Base-by-base conservation (phyloP, 2,797 vertebrate genomes). In the Lycodopsis pacificus region DNA sequence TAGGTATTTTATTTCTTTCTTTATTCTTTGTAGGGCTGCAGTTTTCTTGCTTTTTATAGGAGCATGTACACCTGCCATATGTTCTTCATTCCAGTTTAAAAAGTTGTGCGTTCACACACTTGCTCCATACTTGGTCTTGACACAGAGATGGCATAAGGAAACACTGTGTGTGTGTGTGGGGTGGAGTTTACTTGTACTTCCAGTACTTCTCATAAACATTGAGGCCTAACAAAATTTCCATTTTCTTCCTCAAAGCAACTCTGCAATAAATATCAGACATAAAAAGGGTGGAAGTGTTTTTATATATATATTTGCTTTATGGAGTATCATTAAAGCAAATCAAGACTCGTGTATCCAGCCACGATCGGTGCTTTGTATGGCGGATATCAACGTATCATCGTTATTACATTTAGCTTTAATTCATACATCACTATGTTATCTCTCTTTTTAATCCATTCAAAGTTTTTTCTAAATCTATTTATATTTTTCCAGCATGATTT, bases 151-250 rank as follows among this genome's bases (percentile, higher is more conserved):
- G 30, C 22, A 10, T 34, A 27, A 71, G 49, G 61, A 49, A 74
- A 54, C 19, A 34, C 65, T 61, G 46, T 65, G 34, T 54, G 58
- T 15, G 30, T 49, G 40, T 30, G 40, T 49, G 67, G 57, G 63
- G 65, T 3, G 30, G 13, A 20, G 8, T 27, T 34, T 53, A 12
- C 14, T 17, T 56, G 40, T n/a, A 11, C 36, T 8, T 38, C 3
- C 36, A 38, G 7, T 34, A 11, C 20, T 15, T 4, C 8, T 38
- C n/a, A 7, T 4, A 57, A 32, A 42, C 8, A 48, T 51, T n/a
- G 9, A 36, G 54, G 42, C 42, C 3, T n/a, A 30, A 10, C 2
- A 5, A 4, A 25, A 25, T 25, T 53, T 53, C 51, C 4, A 12
- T 25, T 53, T 53, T 13, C 4, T 53, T 53, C 49, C 20, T 49